Evolutionary conservation across 2,113 vertebrate genomes (phyloP).

Genomic region (Fregetta grallaria): DNA sequence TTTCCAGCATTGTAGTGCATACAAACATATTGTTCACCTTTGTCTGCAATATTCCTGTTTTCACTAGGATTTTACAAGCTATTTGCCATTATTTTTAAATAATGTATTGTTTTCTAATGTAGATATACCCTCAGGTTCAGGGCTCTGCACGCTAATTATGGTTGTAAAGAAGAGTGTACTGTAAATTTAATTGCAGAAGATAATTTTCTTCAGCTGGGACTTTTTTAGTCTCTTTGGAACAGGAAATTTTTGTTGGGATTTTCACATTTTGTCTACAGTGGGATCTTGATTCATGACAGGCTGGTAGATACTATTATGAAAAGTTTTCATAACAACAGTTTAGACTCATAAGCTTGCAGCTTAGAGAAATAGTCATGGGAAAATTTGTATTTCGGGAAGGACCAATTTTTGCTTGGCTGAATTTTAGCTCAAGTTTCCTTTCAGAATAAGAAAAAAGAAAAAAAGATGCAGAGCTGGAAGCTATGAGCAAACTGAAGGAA

Average conservation of each 20-base stretch:
- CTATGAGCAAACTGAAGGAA: not conserved
- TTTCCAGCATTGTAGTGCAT: not conserved
- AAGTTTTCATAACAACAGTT: constrained; percentile 4
- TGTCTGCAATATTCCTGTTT: not conserved
- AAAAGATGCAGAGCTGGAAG: not conserved
- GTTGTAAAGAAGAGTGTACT: not conserved
- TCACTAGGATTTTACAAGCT: not conserved
- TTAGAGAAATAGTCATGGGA: not conserved
- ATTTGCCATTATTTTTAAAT: not conserved
- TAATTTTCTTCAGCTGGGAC: not conserved
- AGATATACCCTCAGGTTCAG: not conserved
- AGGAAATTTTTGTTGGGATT: not conserved
- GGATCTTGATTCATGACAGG: not conserved
- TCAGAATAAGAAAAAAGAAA: not conserved
- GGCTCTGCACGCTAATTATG: not conserved
- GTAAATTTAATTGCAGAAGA: not conserved
- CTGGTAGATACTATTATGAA: not conserved
- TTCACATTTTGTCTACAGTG: not conserved
- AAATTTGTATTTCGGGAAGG: not conserved
- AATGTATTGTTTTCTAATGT: not conserved
- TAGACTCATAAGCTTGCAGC: not conserved
- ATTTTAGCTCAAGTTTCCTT: not conserved
- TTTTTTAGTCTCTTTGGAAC: not conserved
- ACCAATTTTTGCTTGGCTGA: not conserved
- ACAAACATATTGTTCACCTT: not conserved